Percentiles rank a stretch among this genome's conserved stretches.
These are phyloP conservation scores for Callyntrura guangdongensis DNA, from an alignment of 2,888 invertebrate species.

Conservation along the genomic window DNA sequence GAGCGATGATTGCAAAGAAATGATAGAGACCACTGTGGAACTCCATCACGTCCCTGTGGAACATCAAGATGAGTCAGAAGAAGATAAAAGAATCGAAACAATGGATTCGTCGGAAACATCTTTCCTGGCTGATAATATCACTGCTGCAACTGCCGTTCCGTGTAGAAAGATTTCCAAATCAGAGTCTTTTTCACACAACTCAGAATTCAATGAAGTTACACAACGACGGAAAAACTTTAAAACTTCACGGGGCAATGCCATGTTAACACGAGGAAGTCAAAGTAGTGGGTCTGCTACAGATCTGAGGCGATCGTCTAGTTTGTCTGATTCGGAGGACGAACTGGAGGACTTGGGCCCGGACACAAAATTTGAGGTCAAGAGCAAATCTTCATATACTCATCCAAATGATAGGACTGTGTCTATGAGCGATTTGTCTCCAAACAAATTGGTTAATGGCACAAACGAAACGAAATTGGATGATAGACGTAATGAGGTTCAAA, in stretches of 20 bases:
- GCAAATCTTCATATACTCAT: not conserved
- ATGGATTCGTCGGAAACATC: not conserved
- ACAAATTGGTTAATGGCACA: constrained; percentile 10
- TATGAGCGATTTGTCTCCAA: constrained; percentile 63
- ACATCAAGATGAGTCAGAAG: constrained; percentile 2
- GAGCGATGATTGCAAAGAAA: constrained; percentile 43
- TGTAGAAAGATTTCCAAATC: constrained; percentile 83
- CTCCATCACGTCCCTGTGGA: constrained; percentile 69
- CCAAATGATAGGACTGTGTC: constrained; percentile 63
- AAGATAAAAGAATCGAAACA: constrained; percentile 12
- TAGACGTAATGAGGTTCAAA: not conserved
- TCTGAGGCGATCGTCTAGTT: constrained; percentile 70
- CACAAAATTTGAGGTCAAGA: not conserved
- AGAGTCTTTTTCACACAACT: constrained; percentile 84
- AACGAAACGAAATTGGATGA: constrained; percentile 40
- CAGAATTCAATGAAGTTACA: constrained; percentile 82
- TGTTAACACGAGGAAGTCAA: constrained; percentile 50
- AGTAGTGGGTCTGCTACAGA: constrained; percentile 76
- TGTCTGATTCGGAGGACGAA: constrained; percentile 46
- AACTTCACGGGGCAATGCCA: constrained; percentile 50
- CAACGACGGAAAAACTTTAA: constrained; percentile 80
- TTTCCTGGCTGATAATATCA: not conserved
- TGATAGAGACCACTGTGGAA: constrained; percentile 72
- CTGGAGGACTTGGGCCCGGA: constrained; percentile 3
- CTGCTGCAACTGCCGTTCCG: constrained; percentile 21